A percentile compares a stretch with the other conserved stretches of the same genome.
Evolutionary conservation across 2,888 invertebrate genomes (phyloP).

Genomic region (Aquatica leii): DNA sequence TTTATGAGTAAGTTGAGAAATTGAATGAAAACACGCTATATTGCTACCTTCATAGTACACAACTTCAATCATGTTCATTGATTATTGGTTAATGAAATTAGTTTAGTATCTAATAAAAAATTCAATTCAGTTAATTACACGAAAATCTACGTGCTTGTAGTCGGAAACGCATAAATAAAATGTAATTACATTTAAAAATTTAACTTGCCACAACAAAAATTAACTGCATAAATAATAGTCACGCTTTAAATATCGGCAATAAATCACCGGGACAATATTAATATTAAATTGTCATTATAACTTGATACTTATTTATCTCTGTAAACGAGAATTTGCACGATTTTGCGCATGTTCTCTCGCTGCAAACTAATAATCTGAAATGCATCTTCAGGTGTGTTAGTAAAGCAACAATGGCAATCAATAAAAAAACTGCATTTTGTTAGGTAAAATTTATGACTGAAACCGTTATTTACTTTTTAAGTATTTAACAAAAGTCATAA

Average conservation of each 20-base stretch:
- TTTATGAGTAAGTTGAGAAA: slow-evolving; percentile 36
- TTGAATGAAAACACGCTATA: slow-evolving; percentile 31
- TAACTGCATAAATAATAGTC: slow-evolving; percentile 35
- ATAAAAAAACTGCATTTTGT: too few relatives aligned
- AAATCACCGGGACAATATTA: slow-evolving; percentile 51
- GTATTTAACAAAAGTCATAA: too few relatives aligned
- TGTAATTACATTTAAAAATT: too few relatives aligned
- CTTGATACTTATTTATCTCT: slow-evolving; percentile 46
- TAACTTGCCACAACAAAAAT: slow-evolving; percentile 32
- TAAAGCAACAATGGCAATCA: too few relatives aligned
- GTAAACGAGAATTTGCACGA: slow-evolving; percentile 46
- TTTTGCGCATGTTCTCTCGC: slow-evolving; percentile 33
- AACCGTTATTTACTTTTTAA: too few relatives aligned
- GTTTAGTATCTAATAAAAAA: not conserved
- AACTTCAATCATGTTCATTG: slow-evolving; percentile 24
- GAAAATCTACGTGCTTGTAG: not conserved
- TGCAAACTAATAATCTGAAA: slow-evolving; percentile 19
- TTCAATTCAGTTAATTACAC: too few relatives aligned
- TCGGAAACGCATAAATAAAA: not conserved
- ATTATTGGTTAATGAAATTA: slow-evolving; percentile 14
- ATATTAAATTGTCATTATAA: slow-evolving; percentile 53
- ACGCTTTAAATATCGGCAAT: slow-evolving; percentile 38
- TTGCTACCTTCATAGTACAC: slow-evolving; percentile 30
- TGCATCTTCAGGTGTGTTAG: too few relatives aligned
- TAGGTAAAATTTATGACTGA: too few relatives aligned